Conservation (phyloP, 1,140 invertebrate species). For the Brachionus angularis region DNA sequence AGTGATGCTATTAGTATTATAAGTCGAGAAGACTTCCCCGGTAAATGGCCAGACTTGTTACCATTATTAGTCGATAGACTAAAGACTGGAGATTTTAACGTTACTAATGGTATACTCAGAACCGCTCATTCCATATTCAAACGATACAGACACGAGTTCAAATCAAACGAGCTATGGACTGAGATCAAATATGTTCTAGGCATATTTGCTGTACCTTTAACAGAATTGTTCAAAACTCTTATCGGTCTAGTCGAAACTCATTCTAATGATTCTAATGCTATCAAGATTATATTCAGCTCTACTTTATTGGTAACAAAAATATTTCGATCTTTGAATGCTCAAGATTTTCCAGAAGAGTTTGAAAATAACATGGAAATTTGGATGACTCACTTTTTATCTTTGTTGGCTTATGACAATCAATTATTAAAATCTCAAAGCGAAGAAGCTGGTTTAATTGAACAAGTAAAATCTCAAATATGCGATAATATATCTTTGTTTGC, state of each 20-base stretch:
- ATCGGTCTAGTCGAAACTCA: constrained; percentile 50
- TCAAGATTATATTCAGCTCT: constrained; percentile 83
- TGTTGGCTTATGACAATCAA: constrained; percentile 66
- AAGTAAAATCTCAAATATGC: constrained; percentile 87
- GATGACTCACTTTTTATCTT: constrained; percentile 82
- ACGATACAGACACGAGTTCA: constrained; percentile 89
- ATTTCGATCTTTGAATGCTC: constrained; percentile 90
- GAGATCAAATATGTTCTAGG: constrained; percentile 95
- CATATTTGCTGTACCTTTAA: constrained; percentile 84
- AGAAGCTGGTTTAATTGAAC: constrained; percentile 81
- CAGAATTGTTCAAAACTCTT: constrained; percentile 69
- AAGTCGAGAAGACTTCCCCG: constrained; percentile 85
- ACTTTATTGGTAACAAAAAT: constrained; percentile 86
- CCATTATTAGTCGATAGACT: constrained; percentile 72
- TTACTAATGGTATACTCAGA: constrained; percentile 87
- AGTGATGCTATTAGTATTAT: constrained; percentile 93
- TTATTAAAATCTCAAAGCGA: constrained; percentile 68
- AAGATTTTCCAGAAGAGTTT: constrained; percentile 96
- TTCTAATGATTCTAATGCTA: constrained; percentile 70
- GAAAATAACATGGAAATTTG: constrained; percentile 91
- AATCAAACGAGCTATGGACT: constrained; percentile 84
- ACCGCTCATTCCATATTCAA: constrained; percentile 94
- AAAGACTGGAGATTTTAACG: constrained; percentile 77
- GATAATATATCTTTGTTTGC: constrained; percentile 90
- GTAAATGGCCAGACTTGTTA: constrained; percentile 85